These are phyloP conservation scores for Tachina grossa DNA, from an alignment of 2,888 invertebrate species.

Conservation along the genomic window DNA sequence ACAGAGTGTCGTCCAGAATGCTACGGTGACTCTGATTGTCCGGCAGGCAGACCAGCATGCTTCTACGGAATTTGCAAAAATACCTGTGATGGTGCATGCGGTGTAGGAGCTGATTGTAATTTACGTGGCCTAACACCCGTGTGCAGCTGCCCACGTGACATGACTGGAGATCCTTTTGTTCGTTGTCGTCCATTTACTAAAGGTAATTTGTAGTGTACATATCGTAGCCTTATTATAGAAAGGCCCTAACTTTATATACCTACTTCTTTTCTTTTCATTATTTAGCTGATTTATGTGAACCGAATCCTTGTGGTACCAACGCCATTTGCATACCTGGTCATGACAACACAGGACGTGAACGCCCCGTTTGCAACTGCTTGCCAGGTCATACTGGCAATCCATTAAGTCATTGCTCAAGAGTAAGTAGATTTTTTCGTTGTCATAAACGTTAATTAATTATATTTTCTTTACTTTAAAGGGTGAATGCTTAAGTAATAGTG, in stretches of 20 bases:
- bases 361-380: conserved; percentile 93
- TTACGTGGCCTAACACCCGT: conserved; percentile 90
- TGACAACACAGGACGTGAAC: conserved; percentile 90
- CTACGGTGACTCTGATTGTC: conserved; percentile 90
- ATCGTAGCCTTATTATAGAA: too few species aligned
- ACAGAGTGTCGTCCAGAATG: conserved; percentile 92
- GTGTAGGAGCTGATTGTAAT: conserved; percentile 89
- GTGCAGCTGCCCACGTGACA: conserved; percentile 93
- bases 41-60: conserved; percentile 90
- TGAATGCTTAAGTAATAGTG: conserved; percentile 90
- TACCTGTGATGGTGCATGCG: conserved; percentile 92
- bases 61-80: conserved; percentile 91
- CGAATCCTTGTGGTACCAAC: conserved; percentile 91
- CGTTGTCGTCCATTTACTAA: conserved; percentile 91
- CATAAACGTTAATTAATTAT: background rate
- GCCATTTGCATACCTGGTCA: conserved; percentile 90
- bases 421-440: conserved; percentile 77
- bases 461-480: conserved; percentile 83
- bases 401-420: conserved; percentile 86
- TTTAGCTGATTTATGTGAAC: conserved; percentile 91
- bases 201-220: conserved; percentile 83
- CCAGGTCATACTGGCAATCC: conserved; percentile 91
- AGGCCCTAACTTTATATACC: too few species aligned
- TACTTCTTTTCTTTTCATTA: too few species aligned
- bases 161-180: conserved; percentile 94